Percentiles rank a stretch among this genome's conserved stretches.
phyloP scores from a whole-genome alignment of 1,140 invertebrate genomes.

The Caerostris darwini region DNA sequence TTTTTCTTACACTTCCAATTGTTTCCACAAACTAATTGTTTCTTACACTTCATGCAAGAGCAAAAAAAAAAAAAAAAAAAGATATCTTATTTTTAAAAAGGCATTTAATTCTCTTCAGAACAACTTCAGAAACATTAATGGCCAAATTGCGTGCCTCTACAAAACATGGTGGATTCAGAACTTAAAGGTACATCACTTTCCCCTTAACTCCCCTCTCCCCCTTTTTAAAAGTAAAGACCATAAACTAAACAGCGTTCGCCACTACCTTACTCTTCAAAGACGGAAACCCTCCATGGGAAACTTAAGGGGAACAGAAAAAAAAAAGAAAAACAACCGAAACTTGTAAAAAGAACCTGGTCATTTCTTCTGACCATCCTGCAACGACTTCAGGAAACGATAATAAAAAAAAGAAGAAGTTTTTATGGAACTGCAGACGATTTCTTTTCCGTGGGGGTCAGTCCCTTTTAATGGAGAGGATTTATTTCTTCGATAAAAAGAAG shows the following conservation, averaged over 20 bases:
- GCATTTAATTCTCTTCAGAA: too few relatives aligned
- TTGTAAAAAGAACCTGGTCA: neutral
- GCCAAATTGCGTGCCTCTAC: too few relatives aligned
- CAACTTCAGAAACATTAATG: too few relatives aligned
- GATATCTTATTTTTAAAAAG: too few relatives aligned
- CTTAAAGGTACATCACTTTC: too few relatives aligned
- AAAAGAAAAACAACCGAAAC: neutral
- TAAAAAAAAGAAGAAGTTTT: neutral
- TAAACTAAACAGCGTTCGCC: neutral
- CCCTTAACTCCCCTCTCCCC: neutral
- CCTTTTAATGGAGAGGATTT: constrained; percentile 24
- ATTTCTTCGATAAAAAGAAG: neutral
- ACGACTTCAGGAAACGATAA: neutral
- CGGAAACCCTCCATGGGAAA: neutral
- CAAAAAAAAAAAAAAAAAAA: too few relatives aligned
- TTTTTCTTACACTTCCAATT: too few relatives aligned
- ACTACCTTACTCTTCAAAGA: neutral
- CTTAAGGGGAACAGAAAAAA: neutral
- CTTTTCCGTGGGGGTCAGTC: constrained; percentile 13
- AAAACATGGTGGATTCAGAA: too few relatives aligned
- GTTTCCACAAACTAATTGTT: too few relatives aligned
- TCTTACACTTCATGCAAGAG: too few relatives aligned
- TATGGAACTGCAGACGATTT: neutral
- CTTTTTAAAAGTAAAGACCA: neutral
- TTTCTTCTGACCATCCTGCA: neutral